A percentile compares a stretch with the other conserved stretches of the same genome.
phyloP scores from a whole-genome alignment of 1,140 invertebrate species.

The Colletes gigas region DNA sequence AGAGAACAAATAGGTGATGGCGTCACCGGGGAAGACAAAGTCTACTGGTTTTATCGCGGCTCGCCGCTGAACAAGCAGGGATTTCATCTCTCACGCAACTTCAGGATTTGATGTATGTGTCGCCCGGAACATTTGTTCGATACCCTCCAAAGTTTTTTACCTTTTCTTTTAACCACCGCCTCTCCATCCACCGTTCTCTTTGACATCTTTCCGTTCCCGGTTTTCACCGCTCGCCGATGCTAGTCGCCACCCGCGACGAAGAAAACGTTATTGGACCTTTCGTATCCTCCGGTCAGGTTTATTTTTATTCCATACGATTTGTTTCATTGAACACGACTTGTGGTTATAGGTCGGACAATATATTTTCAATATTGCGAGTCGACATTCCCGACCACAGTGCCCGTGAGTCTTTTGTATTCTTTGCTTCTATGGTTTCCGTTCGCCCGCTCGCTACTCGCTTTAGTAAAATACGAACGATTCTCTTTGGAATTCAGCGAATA shows the following conservation, averaged over 20 bases:
- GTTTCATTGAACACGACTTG: slow-evolving; percentile 79
- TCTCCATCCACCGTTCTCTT: neutral
- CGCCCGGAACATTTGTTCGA: slow-evolving; percentile 56
- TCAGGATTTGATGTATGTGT: slow-evolving; percentile 54
- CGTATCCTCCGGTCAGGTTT: slow-evolving; percentile 69
- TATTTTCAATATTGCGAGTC: slow-evolving; percentile 77
- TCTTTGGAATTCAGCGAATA: slow-evolving; percentile 55
- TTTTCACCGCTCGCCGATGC: neutral
- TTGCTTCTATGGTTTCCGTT: slow-evolving; percentile 56
- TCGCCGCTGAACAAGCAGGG: slow-evolving; percentile 51
- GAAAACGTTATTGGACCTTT: slow-evolving; percentile 53
- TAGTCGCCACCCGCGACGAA: neutral
- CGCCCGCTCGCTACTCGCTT: slow-evolving; percentile 29
- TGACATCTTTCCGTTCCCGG: neutral
- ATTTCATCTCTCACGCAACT: slow-evolving; percentile 58
- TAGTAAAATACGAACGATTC: slow-evolving; percentile 60
- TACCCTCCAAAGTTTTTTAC: neutral
- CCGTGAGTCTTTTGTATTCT: slow-evolving; percentile 69
- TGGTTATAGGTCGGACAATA: slow-evolving; percentile 73
- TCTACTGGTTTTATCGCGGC: slow-evolving; percentile 51
- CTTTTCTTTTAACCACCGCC: neutral
- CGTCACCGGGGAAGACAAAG: slow-evolving; percentile 26
- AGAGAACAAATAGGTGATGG: neutral
- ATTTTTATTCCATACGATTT: slow-evolving; percentile 78
- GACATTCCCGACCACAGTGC: slow-evolving; percentile 67